Conservation (phyloP, 2,888 invertebrate genomes). For the Lasioglossum malachurum region DNA sequence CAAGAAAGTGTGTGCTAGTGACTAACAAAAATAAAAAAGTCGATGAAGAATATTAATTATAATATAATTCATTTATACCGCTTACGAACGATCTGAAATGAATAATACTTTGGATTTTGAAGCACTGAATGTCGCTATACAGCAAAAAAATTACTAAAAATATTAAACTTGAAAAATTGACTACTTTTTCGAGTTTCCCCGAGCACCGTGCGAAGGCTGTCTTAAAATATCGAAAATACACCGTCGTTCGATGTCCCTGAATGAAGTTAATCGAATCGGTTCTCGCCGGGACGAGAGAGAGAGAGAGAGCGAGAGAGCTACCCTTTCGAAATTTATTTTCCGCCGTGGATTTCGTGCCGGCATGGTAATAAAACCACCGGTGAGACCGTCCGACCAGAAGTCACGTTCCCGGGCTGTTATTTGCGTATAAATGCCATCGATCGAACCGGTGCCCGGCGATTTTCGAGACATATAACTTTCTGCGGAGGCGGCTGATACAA, state of each 20-base stretch:
- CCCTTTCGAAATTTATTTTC: constrained; percentile 35
- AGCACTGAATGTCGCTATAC: too few species aligned
- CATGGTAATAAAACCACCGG: constrained; percentile 28
- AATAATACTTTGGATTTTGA: too few species aligned
- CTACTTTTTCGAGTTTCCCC: too few species aligned
- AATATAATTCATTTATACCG: too few species aligned
- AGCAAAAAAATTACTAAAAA: too few species aligned
- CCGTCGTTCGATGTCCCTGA: not conserved
- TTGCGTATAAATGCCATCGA: constrained; percentile 56
- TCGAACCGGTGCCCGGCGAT: constrained; percentile 42
- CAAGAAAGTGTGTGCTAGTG: too few species aligned
- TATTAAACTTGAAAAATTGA: too few species aligned
- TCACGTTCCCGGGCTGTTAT: constrained; percentile 54
- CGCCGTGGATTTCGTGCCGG: constrained; percentile 25
- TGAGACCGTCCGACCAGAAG: constrained; percentile 26
- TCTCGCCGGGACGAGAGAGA: constrained; percentile 1
- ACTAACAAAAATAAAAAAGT: too few species aligned
- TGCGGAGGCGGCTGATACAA: constrained; percentile 4
- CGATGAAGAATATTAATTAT: too few species aligned
- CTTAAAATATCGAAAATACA: constrained; percentile 11
- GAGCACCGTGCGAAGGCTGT: too few species aligned
- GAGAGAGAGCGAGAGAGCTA: too few species aligned
- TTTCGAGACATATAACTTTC: constrained; percentile 47
- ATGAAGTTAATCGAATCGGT: constrained; percentile 33
- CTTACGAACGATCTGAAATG: too few species aligned